phyloP scores from a whole-genome alignment of 35 echinoderm and acorn worm species.

The Apostichopus californicus region DNA sequence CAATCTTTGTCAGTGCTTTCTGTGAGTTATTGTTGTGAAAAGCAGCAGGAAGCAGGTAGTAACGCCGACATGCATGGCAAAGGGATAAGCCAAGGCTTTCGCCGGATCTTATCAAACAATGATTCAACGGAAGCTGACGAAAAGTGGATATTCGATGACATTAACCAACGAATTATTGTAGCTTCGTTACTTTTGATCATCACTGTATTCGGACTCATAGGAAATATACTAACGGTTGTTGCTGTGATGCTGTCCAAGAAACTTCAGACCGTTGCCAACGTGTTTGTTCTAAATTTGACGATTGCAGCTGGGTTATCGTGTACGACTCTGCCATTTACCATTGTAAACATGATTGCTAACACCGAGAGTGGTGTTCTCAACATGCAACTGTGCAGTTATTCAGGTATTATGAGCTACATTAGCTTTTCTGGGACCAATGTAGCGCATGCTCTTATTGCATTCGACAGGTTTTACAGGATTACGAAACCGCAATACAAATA shows the following conservation, averaged over 20 bases:
- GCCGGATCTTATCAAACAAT: too few species aligned
- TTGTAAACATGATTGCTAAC: slow-evolving; percentile 24
- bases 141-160: slow-evolving; percentile 41
- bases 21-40: too few species aligned
- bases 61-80: not conserved
- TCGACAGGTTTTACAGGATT: slow-evolving; percentile 26
- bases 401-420: slow-evolving; percentile 1
- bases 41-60: too few species aligned
- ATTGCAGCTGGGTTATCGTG: slow-evolving; percentile 26
- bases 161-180: slow-evolving; percentile 18
- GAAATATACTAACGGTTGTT: slow-evolving; percentile 21
- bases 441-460: slow-evolving; percentile 30
- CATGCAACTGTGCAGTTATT: not conserved
- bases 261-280: slow-evolving; percentile 38
- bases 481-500: slow-evolving; percentile 34
- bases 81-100: not conserved
- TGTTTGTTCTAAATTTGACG: slow-evolving; percentile 50
- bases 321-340: slow-evolving; percentile 23
- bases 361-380: not conserved
- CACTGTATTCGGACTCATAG: slow-evolving; percentile 11
- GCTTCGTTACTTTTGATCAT: slow-evolving; percentile 23
- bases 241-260: slow-evolving; percentile 37
- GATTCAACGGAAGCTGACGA: not conserved
- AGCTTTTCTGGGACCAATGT: slow-evolving; percentile 47
- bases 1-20: too few species aligned